Conservation (phyloP, 2,888 invertebrate species). For the Synergus japonicus region DNA sequence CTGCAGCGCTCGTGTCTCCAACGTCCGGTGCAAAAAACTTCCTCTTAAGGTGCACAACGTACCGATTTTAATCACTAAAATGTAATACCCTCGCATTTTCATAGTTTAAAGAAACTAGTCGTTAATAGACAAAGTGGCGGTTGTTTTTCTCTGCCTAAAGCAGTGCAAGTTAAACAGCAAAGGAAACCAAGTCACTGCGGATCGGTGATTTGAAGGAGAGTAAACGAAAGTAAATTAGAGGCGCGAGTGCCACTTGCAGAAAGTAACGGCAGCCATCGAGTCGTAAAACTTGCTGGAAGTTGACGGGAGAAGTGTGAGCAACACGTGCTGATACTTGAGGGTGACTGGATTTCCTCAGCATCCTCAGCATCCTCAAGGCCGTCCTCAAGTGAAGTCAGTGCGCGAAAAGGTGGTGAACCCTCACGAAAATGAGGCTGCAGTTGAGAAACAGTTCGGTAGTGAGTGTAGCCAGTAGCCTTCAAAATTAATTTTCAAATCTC, state of each 20-base stretch:
- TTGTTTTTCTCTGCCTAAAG: slow-evolving; percentile 6
- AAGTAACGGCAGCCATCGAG: neutral
- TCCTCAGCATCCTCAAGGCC: neutral
- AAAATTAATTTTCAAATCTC: neutral
- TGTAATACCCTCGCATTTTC: neutral
- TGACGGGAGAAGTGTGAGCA: slow-evolving; percentile 8
- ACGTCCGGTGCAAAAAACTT: neutral
- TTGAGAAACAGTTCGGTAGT: neutral
- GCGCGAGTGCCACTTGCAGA: slow-evolving; percentile 8
- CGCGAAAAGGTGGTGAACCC: neutral
- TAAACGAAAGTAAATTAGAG: slow-evolving; percentile 30
- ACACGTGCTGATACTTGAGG: slow-evolving; percentile 26
- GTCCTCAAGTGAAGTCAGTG: neutral
- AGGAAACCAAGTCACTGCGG: slow-evolving; percentile 2
- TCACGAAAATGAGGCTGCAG: neutral
- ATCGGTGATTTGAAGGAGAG: slow-evolving; percentile 28
- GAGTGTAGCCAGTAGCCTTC: neutral
- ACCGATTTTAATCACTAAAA: neutral
- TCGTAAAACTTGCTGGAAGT: slow-evolving; percentile 17
- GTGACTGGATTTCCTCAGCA: neutral
- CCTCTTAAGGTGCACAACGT: neutral
- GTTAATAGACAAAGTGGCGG: neutral
- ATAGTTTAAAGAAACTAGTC: neutral
- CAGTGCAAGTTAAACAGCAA: neutral
- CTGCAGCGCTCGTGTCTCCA: neutral